phyloP scores from a whole-genome alignment of 2,113 vertebrate genomes.

The Entelurus aequoreus region DNA sequence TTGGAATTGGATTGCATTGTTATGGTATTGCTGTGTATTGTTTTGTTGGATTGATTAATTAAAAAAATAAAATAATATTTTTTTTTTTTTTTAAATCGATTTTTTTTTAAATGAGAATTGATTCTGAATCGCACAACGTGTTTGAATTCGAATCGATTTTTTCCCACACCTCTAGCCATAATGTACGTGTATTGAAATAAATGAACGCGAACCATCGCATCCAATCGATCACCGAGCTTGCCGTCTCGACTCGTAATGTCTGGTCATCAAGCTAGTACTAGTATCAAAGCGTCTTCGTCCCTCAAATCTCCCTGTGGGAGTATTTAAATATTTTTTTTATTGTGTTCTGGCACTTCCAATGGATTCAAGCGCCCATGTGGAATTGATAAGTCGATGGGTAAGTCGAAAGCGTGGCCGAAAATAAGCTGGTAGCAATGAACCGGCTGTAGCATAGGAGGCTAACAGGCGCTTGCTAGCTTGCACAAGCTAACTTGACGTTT shows the following conservation, averaged over 20 bases:
- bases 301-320: too few species aligned
- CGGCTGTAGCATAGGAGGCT: slow-evolving; percentile 32
- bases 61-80: too few species aligned
- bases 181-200: not conserved
- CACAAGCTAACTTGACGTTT: not conserved
- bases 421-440: not conserved
- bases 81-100: too few species aligned
- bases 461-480: slow-evolving; percentile 9
- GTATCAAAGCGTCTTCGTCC: not conserved
- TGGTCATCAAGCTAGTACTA: not conserved
- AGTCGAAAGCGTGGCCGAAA: not conserved
- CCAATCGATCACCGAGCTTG: not conserved
- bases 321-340: not conserved
- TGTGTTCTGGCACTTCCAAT: not conserved
- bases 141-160: too few species aligned
- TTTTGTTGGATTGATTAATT: too few species aligned
- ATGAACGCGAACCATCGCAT: not conserved
- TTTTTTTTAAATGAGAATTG: too few species aligned
- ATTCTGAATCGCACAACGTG: too few species aligned
- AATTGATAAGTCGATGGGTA: slow-evolving; percentile 32
- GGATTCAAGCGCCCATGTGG: slow-evolving; percentile 28
- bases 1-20: too few species aligned
- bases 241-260: not conserved
- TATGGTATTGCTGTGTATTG: too few species aligned
- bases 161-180: too few species aligned